A percentile compares a stretch with the other conserved stretches of the same genome.
Conservation (phyloP, 1,140 invertebrate genomes). For the Stegodyphus dumicola region DNA sequence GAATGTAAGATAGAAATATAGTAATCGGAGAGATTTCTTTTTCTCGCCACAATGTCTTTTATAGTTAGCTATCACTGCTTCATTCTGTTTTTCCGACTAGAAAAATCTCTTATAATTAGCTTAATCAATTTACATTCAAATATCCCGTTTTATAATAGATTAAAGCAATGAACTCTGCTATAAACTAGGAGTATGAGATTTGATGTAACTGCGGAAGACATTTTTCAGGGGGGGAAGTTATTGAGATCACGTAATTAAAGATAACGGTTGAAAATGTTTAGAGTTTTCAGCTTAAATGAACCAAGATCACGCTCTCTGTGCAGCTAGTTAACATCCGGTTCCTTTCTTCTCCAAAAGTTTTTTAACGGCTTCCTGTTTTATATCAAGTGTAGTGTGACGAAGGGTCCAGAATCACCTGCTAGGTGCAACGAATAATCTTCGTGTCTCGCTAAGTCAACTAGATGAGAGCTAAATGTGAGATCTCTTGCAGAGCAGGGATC, state of each 20-base stretch:
- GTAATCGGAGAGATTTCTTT: no score
- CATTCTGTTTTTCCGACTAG: no score
- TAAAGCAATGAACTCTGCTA: no score
- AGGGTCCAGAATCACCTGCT: conserved; percentile 54
- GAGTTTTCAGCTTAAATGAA: conserved; percentile 51
- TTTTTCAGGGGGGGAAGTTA: conserved; percentile 34
- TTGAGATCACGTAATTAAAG: conserved; percentile 56
- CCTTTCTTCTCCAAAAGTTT: conserved; percentile 19
- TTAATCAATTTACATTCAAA: no score
- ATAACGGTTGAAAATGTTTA: conserved; percentile 56
- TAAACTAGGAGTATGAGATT: no score
- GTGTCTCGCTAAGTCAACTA: background rate
- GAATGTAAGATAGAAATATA: no score
- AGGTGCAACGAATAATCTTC: background rate
- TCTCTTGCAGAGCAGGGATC: conserved; percentile 2
- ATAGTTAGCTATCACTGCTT: no score
- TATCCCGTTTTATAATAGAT: no score
- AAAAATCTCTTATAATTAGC: no score
- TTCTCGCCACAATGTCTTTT: no score
- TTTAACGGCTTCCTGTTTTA: conserved; percentile 56
- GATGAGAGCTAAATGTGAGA: conserved; percentile 23
- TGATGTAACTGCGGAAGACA: conserved; percentile 34
- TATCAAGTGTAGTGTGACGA: conserved; percentile 53
- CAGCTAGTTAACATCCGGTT: conserved; percentile 54
- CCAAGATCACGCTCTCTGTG: conserved; percentile 54